Conservation (phyloP, 2,113 vertebrate genomes). For the Calyptommatus sinebrachiatus region DNA sequence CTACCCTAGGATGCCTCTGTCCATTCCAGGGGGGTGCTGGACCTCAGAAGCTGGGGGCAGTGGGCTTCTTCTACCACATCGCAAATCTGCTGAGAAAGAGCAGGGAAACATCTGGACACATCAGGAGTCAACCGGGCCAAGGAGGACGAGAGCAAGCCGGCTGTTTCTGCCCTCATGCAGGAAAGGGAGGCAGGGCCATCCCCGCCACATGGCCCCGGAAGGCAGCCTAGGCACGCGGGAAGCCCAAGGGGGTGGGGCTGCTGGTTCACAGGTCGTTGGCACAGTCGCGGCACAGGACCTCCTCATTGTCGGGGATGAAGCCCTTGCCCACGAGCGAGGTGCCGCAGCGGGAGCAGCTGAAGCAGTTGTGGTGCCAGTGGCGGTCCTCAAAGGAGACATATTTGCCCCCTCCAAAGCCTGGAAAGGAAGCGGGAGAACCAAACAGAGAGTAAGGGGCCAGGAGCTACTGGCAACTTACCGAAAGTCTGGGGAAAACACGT, state of each 20-base stretch:
- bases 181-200: not conserved
- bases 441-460: too few relatives aligned
- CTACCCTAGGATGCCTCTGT: too few relatives aligned
- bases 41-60: not conserved
- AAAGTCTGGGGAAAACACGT: too few relatives aligned
- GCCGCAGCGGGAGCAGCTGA: constrained; percentile 89
- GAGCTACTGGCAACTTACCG: too few relatives aligned
- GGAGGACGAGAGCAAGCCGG: too few relatives aligned
- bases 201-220: not conserved
- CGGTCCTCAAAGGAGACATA: constrained; percentile 98
- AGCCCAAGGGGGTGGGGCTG: not conserved
- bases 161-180: not conserved
- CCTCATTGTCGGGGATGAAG: constrained; percentile 87
- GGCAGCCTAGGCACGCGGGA: constrained; percentile 31
- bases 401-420: constrained; percentile 95
- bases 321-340: constrained; percentile 92
- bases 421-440: not conserved
- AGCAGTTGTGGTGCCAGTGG: constrained; percentile 97
- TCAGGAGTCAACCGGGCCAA: too few relatives aligned
- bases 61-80: not conserved
- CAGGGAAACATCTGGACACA: too few relatives aligned
- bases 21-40: not conserved
- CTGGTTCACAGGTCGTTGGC: constrained; percentile 83
- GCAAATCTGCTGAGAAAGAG: fast-evolving
- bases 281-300: constrained; percentile 93